Evolutionary conservation across 2,113 vertebrate species (phyloP).

Genomic region (Calypte anna): DNA sequence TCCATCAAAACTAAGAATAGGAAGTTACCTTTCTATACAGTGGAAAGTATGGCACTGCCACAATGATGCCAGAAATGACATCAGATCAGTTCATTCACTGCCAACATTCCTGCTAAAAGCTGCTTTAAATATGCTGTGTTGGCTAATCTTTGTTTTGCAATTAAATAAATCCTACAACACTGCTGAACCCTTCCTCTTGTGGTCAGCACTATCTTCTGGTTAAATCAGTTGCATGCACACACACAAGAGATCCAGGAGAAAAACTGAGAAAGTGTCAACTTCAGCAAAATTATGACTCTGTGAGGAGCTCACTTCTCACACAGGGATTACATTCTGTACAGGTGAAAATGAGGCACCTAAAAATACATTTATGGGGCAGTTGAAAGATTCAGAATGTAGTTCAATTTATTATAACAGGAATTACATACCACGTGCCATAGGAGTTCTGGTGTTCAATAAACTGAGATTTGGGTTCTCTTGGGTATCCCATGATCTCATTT

Average conservation of each 20-base stretch:
- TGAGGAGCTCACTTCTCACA: background rate
- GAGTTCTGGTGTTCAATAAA: background rate
- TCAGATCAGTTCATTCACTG: slow-evolving; percentile 36
- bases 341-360: background rate
- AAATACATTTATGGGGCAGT: background rate
- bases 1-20: slow-evolving; percentile 61
- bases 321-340: background rate
- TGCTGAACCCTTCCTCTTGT: slow-evolving; percentile 50
- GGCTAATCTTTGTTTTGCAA: slow-evolving; percentile 59
- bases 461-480: background rate
- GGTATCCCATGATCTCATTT: background rate
- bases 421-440: fast-evolving
- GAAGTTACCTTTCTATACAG: slow-evolving; percentile 31
- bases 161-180: slow-evolving; percentile 57
- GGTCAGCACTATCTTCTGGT: slow-evolving; percentile 50
- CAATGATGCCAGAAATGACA: slow-evolving; percentile 55
- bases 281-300: background rate
- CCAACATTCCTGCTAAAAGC: slow-evolving; percentile 58
- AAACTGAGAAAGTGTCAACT: slow-evolving; percentile 3
- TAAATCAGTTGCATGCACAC: background rate
- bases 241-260: background rate
- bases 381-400: background rate
- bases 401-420: background rate
- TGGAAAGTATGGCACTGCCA: slow-evolving; percentile 39
- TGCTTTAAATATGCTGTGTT: slow-evolving; percentile 53